A percentile compares a stretch with the other conserved stretches of the same genome.
phyloP scores from a whole-genome alignment of 2,888 invertebrate species.

The Drosophila rellima region DNA sequence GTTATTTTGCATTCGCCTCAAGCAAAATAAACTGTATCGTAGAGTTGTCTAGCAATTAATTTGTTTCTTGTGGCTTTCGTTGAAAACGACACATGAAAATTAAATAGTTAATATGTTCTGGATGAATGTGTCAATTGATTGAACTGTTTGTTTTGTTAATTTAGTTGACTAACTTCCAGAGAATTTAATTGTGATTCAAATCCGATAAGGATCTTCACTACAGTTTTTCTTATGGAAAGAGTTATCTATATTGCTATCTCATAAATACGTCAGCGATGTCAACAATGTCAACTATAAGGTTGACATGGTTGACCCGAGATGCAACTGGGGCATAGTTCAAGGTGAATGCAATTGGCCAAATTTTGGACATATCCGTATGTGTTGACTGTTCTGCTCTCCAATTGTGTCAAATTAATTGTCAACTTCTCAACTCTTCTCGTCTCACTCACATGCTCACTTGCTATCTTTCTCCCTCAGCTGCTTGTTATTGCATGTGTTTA shows the following conservation, averaged over 20 bases:
- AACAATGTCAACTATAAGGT: conserved; percentile 65
- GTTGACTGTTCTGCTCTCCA: conserved; percentile 57
- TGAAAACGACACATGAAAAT: not conserved
- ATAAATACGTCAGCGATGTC: conserved; percentile 35
- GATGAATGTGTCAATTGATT: conserved; percentile 13
- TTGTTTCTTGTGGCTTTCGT: not conserved
- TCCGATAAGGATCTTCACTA: not conserved
- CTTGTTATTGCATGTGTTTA: conserved; percentile 37
- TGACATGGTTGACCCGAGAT: not conserved
- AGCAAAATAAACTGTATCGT: conserved; percentile 3
- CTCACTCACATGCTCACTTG: conserved; percentile 1
- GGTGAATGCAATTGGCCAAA: conserved; percentile 46
- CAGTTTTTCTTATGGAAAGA: not conserved
- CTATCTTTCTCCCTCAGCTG: not conserved
- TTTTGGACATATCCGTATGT: conserved; percentile 43
- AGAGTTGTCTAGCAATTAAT: conserved; percentile 1
- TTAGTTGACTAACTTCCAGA: conserved; percentile 21
- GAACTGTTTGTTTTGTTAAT: conserved; percentile 24
- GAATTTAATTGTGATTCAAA: not conserved
- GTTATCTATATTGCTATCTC: not conserved
- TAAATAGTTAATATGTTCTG: not conserved
- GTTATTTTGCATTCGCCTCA: conserved; percentile 44
- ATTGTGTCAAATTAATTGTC: conserved; percentile 80
- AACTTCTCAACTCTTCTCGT: conserved; percentile 35
- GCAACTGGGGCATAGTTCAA: conserved; percentile 14